Evolutionary conservation across 1,140 invertebrate species (phyloP).

Genomic region (Eueides isabella): DNA sequence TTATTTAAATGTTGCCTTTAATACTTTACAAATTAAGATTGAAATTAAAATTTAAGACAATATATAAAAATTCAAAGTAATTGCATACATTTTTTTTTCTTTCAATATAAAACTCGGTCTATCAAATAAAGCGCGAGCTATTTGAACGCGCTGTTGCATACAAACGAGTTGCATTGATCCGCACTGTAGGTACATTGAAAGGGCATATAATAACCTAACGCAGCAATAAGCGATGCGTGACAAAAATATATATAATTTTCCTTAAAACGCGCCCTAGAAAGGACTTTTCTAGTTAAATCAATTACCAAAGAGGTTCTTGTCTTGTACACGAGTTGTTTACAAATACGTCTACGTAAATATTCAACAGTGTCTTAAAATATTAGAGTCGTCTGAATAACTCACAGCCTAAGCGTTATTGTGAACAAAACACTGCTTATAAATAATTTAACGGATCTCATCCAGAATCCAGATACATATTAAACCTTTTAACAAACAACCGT

Average conservation of each 20-base stretch:
- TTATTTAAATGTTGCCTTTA: too few relatives aligned
- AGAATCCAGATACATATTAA: slow-evolving; percentile 17
- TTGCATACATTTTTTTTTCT: too few relatives aligned
- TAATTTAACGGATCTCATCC: slow-evolving; percentile 17
- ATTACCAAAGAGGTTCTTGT: neutral
- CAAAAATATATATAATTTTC: slow-evolving; percentile 42
- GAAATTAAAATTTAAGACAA: neutral
- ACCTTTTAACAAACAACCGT: slow-evolving; percentile 5
- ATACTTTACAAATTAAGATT: too few relatives aligned
- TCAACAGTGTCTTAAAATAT: slow-evolving; percentile 19
- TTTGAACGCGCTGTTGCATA: slow-evolving; percentile 39
- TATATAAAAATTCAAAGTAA: neutral
- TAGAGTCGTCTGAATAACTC: slow-evolving; percentile 11
- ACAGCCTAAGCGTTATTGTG: slow-evolving; percentile 6
- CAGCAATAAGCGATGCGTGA: slow-evolving; percentile 44
- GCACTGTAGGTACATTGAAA: slow-evolving; percentile 39
- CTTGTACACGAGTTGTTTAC: slow-evolving; percentile 15
- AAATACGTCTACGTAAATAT: slow-evolving; percentile 6
- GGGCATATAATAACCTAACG: slow-evolving; percentile 49
- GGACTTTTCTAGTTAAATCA: neutral
- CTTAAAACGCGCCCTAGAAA: slow-evolving; percentile 2
- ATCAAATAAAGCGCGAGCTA: slow-evolving; percentile 36
- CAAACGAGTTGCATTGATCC: slow-evolving; percentile 45
- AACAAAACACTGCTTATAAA: slow-evolving; percentile 24
- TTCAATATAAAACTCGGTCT: slow-evolving; percentile 11